Conservation (phyloP, 2,888 invertebrate genomes). For the Cabera pusaria region DNA sequence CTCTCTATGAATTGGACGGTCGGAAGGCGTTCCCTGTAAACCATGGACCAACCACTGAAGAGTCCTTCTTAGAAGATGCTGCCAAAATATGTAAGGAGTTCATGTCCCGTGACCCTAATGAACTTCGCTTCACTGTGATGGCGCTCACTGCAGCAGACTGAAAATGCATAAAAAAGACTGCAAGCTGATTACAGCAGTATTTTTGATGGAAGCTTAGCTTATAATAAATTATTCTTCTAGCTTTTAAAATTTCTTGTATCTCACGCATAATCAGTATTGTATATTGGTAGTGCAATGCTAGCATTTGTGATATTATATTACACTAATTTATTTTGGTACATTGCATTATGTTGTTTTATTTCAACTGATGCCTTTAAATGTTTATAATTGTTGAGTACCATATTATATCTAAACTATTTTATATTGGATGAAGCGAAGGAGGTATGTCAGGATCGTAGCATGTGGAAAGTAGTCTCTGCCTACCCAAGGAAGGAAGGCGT, state of each 20-base stretch:
- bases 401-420: too few relatives aligned
- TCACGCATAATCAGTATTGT: slow-evolving; percentile 29
- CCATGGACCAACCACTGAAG: slow-evolving; percentile 90
- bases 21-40: slow-evolving; percentile 88
- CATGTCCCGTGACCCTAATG: slow-evolving; percentile 93
- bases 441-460: too few relatives aligned
- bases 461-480: too few relatives aligned
- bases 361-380: too few relatives aligned
- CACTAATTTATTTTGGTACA: slow-evolving; percentile 25
- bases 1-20: slow-evolving; percentile 92
- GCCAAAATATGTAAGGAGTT: slow-evolving; percentile 92
- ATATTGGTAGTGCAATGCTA: slow-evolving; percentile 48
- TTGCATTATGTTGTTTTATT: not conserved
- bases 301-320: slow-evolving; percentile 70
- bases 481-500: too few relatives aligned
- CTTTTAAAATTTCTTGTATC: slow-evolving; percentile 43
- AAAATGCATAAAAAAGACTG: slow-evolving; percentile 24
- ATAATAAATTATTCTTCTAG: slow-evolving; percentile 36
- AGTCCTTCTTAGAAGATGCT: slow-evolving; percentile 92
- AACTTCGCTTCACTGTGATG: slow-evolving; percentile 94
- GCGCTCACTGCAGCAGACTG: slow-evolving; percentile 87
- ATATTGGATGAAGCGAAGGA: too few relatives aligned
- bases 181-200: not conserved
- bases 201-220: slow-evolving; percentile 39
- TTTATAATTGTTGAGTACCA: too few relatives aligned